Evolutionary conservation across 2,888 invertebrate species (phyloP), one percentile per base, ranked within the genome.

Genomic region (Rosalia funebris): DNA sequence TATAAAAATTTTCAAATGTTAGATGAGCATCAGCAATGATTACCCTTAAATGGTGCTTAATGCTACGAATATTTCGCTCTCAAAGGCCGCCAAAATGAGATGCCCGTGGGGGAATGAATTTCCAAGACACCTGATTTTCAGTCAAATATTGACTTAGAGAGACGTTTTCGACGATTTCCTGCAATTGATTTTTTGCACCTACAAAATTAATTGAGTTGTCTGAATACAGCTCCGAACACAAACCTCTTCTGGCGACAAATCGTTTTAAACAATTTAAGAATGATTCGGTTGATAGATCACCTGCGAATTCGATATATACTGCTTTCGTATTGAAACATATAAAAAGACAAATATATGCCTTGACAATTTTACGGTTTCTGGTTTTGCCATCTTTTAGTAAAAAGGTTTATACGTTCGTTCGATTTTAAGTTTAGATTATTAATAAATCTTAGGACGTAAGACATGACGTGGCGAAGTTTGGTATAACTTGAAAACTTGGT

Each of bases 341-440:
- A 45, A 62, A 62, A 9, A 62, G 19, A 31, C 59, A 62, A 15
- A 56, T 39, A 19, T 56, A 56, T 9, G 37, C 19, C 37, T 59
- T 59, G 7, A 59, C n/a, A 15, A 53, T n/a, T 47, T 59, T 59
- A 3, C 46, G 31, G 12, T 52, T 57, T 15, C 34, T 45, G 9
- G 32, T 14, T 42, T 60, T 57, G 1, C 60, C 56, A 11, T 63
- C 63, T 12, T 50, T 58, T 20, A 60, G 17, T 10, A 31, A 4
- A 32, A 55, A 60, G 11, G n/a, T 17, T n/a, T n/a, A 14, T 5
- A 11, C 19, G 7, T 14, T 42, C 45, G 10, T 25, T n/a, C 2
- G n/a, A 7, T 19, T 11, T 45, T 45, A 11, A 34, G 10, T 12
- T 17, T 19, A 42, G 9, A 10, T 42, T 45, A 5, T 31, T 25